A percentile compares a stretch with the other conserved stretches of the same genome.
phyloP scores from a whole-genome alignment of 1,140 invertebrate genomes.

The Lethocerus indicus region DNA sequence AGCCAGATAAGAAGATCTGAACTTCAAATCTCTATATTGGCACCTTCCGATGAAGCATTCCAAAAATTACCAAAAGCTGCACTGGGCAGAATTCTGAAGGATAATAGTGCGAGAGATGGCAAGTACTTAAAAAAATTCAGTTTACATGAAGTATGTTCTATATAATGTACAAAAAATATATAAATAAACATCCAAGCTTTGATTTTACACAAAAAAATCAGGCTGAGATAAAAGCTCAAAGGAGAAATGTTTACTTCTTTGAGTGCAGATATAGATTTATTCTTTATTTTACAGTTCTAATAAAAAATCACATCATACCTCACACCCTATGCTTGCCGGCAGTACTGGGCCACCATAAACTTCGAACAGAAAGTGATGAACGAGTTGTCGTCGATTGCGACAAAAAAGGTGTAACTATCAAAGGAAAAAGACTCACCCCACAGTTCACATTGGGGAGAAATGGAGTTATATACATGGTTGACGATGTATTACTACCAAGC shows the following conservation, averaged over 20 bases:
- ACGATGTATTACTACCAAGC: constrained; percentile 28
- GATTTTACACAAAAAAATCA: no score
- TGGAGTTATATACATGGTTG: constrained; percentile 27
- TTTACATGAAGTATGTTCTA: no score
- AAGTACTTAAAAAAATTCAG: no score
- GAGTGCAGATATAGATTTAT: no score
- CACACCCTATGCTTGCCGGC: constrained; percentile 29
- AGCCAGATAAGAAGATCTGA: constrained; percentile 20
- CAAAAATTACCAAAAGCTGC: constrained; percentile 26
- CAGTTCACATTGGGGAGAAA: constrained; percentile 26
- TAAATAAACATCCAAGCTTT: no score
- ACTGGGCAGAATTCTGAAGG: constrained; percentile 23
- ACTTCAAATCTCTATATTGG: constrained; percentile 36
- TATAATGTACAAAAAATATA: no score
- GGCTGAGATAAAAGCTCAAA: no score
- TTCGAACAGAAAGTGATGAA: constrained; percentile 21
- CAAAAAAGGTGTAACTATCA: constrained; percentile 21
- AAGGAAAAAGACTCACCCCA: constrained; percentile 21
- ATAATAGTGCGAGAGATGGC: constrained; percentile 24
- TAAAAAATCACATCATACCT: constrained; percentile 29
- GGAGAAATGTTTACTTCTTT: no score
- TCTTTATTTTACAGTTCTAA: constrained; percentile 22
- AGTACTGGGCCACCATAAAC: constrained; percentile 26
- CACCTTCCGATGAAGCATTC: constrained; percentile 42
- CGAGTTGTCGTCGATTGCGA: constrained; percentile 26